Percentiles rank a stretch among this genome's conserved stretches.
These are phyloP conservation scores for Paedocypris sp. DNA, from an alignment of 2,113 vertebrate species.

Conservation along the genomic window DNA sequence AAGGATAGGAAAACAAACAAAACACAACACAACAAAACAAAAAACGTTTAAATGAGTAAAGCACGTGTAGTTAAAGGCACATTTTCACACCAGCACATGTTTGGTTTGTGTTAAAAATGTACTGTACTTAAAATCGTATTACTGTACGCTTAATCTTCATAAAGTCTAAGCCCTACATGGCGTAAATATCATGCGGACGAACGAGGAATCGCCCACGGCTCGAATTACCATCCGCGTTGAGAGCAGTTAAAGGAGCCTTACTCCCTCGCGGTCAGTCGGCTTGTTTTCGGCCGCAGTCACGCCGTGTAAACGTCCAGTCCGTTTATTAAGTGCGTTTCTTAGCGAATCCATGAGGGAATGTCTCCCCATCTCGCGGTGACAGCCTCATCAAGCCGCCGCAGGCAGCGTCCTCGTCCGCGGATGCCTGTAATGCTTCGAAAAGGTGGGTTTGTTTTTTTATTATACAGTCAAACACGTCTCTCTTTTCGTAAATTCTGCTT, in stretches of 20 bases:
- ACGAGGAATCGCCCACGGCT: not conserved
- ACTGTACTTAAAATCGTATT: no score
- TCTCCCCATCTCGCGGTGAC: not conserved
- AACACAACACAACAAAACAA: no score
- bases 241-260: conserved; percentile 1
- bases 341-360: not conserved
- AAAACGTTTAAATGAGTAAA: no score
- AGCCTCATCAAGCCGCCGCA: not conserved
- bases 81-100: no score
- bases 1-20: no score
- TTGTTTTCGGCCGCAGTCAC: not conserved
- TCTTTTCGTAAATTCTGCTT: not conserved
- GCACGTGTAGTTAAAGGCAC: no score
- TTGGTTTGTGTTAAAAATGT: no score
- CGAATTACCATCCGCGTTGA: not conserved
- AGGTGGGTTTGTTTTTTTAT: not conserved
- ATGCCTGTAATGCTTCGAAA: not conserved
- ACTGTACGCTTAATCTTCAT: no score
- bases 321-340: no score
- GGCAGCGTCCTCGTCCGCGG: no score
- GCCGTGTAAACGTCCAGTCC: no score
- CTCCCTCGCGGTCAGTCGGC: not conserved
- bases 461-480: not conserved
- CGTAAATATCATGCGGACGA: not conserved
- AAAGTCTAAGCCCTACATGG: no score